phyloP scores from a whole-genome alignment of 2,888 invertebrate species.

The Ceriagrion tenellum region DNA sequence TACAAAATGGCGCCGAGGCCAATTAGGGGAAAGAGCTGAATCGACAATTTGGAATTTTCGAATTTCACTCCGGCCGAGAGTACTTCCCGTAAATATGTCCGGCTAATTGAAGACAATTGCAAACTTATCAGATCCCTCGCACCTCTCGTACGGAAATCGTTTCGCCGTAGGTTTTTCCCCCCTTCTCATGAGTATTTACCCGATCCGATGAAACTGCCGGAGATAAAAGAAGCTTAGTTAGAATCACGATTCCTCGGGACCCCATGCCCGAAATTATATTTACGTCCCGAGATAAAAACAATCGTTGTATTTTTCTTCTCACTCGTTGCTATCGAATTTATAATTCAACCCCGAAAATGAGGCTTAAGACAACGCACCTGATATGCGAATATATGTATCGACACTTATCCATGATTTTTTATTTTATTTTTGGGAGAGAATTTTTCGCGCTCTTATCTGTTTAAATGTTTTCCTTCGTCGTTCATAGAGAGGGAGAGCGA shows the following conservation, averaged over 20 bases:
- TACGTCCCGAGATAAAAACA: slow-evolving; percentile 17
- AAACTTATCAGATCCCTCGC: slow-evolving; percentile 44
- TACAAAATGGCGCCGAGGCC: neutral
- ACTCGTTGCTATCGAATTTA: neutral
- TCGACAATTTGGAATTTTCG: neutral
- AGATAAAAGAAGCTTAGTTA: slow-evolving; percentile 10
- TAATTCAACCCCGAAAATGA: neutral
- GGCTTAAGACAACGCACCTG: neutral
- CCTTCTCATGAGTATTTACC: neutral
- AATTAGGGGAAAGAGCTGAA: neutral
- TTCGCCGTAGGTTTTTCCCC: neutral
- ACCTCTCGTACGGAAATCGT: neutral
- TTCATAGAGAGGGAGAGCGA: neutral
- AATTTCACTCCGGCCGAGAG: neutral
- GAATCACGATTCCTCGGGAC: neutral
- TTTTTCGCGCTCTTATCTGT: neutral
- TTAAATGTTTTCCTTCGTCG: neutral
- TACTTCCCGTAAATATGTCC: slow-evolving; percentile 29
- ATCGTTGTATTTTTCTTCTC: neutral
- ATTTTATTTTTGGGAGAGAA: neutral
- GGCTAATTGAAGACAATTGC: slow-evolving; percentile 58
- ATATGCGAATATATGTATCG: neutral
- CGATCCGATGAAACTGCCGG: neutral
- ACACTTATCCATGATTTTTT: neutral
- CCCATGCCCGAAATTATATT: slow-evolving; percentile 45